phyloP scores from a whole-genome alignment of 2,113 vertebrate species.

The Archocentrus centrarchus region DNA sequence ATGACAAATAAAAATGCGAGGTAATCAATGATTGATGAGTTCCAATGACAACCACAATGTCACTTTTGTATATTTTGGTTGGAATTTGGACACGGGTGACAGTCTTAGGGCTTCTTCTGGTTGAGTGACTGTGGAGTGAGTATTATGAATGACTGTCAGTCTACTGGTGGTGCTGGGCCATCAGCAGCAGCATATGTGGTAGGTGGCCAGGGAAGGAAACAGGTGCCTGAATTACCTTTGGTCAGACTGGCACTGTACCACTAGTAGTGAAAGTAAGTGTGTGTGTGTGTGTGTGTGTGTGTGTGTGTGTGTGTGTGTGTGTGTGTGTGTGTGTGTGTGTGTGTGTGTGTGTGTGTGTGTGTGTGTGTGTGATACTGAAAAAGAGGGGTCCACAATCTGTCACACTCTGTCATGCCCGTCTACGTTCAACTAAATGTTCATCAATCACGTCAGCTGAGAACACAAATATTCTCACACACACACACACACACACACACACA shows the following conservation, averaged over 20 bases:
- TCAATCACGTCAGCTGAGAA: background rate
- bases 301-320: background rate
- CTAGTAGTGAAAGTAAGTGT: background rate
- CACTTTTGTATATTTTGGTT: conserved; percentile 1
- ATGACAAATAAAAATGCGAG: conserved; percentile 50
- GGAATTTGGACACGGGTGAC: conserved; percentile 3
- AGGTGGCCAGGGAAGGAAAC: background rate
- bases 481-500: too few species aligned
- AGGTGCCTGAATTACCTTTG: background rate
- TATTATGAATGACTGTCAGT: conserved; percentile 29
- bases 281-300: background rate
- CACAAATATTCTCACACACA: background rate
- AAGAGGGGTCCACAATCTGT: conserved; percentile 7
- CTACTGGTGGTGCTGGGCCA: background rate
- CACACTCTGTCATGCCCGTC: background rate
- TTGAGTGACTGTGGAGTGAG: background rate
- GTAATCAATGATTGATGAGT: conserved; percentile 64
- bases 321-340: too few species aligned
- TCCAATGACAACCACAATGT: background rate
- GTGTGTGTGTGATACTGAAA: background rate
- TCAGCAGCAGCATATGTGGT: background rate
- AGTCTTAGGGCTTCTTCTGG: background rate
- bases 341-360: too few species aligned
- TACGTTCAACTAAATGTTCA: background rate
- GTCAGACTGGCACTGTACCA: conserved; percentile 32